phyloP scores from a whole-genome alignment of 2,113 vertebrate species.

The Malurus elegans region DNA sequence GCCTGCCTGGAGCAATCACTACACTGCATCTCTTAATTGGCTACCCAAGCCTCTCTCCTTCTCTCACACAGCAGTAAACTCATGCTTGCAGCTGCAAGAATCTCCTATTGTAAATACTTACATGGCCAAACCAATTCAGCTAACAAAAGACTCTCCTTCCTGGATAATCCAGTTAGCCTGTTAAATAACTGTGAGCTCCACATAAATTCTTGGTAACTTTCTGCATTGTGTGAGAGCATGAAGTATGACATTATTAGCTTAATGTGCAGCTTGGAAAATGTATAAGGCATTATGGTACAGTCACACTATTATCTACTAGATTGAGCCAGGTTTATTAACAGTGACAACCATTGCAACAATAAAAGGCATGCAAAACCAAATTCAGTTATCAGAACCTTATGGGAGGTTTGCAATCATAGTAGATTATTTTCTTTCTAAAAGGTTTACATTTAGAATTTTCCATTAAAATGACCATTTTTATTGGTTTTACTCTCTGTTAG shows the following conservation, averaged over 20 bases:
- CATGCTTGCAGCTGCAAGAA: background rate
- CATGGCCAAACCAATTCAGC: background rate
- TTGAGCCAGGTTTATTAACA: conserved; percentile 29
- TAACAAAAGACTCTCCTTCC: background rate
- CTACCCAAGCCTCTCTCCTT: background rate
- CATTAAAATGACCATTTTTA: background rate
- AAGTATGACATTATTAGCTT: background rate
- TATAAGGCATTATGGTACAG: background rate
- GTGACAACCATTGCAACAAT: background rate
- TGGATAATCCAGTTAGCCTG: conserved; percentile 41
- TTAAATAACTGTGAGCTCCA: background rate
- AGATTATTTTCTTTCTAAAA: background rate
- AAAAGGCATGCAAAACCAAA: background rate
- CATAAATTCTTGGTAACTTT: background rate
- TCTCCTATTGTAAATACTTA: background rate
- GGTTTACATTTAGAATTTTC: background rate
- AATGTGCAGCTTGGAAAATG: background rate
- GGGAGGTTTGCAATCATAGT: background rate
- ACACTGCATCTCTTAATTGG: background rate
- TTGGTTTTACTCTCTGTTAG: background rate
- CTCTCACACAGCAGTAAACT: background rate
- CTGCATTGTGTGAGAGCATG: background rate
- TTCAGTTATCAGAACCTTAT: conserved; percentile 15
- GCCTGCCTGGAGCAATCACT: conserved; percentile 5
- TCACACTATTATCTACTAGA: background rate